phyloP scores from a whole-genome alignment of 2,888 invertebrate genomes.

The Pilophorus perplexus region DNA sequence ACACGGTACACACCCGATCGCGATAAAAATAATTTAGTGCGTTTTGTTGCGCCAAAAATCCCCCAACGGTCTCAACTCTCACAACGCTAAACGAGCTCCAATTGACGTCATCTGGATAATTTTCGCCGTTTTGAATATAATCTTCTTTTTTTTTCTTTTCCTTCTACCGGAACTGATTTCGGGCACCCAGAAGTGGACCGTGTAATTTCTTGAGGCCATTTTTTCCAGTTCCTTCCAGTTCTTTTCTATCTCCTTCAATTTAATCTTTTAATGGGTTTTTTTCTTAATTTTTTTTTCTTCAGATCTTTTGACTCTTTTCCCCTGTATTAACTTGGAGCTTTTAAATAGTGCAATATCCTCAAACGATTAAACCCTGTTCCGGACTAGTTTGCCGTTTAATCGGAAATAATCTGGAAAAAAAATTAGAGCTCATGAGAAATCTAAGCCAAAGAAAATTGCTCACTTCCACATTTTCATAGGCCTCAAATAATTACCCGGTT shows the following conservation, averaged over 20 bases:
- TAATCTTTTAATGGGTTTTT: constrained; percentile 24
- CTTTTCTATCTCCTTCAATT: constrained; percentile 24
- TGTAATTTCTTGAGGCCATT: constrained; percentile 15
- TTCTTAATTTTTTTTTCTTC: too few species aligned
- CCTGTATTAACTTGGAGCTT: neutral
- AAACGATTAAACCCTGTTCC: constrained; percentile 28
- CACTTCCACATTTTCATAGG: too few species aligned
- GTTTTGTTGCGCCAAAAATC: too few species aligned
- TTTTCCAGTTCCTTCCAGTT: constrained; percentile 9
- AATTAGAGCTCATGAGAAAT: too few species aligned
- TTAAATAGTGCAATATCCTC: constrained; percentile 37
- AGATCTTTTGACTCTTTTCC: neutral
- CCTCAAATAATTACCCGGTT: too few species aligned
- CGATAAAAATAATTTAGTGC: too few species aligned
- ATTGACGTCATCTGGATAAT: constrained; percentile 20
- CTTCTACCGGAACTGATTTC: constrained; percentile 22
- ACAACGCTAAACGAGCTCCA: neutral
- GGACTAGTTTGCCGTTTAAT: constrained; percentile 35
- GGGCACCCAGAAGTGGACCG: constrained; percentile 27
- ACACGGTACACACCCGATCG: too few species aligned
- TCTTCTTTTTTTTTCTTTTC: neutral
- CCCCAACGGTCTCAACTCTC: too few species aligned
- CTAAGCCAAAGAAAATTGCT: neutral
- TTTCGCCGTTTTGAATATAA: constrained; percentile 2
- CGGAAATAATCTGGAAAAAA: constrained; percentile 6